Evolutionary conservation across 2,888 invertebrate genomes (phyloP), one percentile per base, ranked within the genome.

Genomic region (Drosophila phalerata): DNA sequence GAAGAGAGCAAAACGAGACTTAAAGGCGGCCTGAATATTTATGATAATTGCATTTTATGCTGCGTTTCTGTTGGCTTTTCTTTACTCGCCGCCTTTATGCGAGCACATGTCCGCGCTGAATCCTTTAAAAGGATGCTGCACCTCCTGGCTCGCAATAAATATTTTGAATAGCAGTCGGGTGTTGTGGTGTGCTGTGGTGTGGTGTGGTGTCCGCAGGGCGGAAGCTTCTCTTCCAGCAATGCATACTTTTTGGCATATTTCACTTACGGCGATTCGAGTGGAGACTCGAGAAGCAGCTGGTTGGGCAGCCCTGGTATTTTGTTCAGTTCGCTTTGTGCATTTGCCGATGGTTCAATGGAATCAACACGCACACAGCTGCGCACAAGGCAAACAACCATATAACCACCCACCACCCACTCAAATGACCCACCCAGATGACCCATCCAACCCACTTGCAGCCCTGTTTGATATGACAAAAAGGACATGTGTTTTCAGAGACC

Each of bases 21-120:
- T 30, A 60, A 73, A 52, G 74, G 49, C 78, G 68, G 77, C 81
- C 71, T 61, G 80, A 85, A 89, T 88, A 86, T 89, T 86, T 86
- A 86, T 86, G 89, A 86, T 86, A 86, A 86, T 86, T 86, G 89
- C 85, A 86, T 89, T 86, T 86, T 71, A 82, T 82, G 88, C 89
- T 77, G 75, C 73, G 73, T 76, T 72, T 62, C 64, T 65, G 64
- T 60, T 65, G 52, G 58, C 60, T 58, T 61, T 62, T 60, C 64
- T 63, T 58, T 60, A n/a, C 49, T 34, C 28, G 42, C 52, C 57
- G 67, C 63, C 53, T 72, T 72, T 75, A 77, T 88, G 87, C 77
- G 58, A 34, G 58, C 57, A 66, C 81, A 84, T 81, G 85, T 65
- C 62, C 85, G 49, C 75, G 60, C 45, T 49, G 88, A 86, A 84